phyloP scores from a whole-genome alignment of 2,888 invertebrate genomes.

The Eupithecia insigniata region DNA sequence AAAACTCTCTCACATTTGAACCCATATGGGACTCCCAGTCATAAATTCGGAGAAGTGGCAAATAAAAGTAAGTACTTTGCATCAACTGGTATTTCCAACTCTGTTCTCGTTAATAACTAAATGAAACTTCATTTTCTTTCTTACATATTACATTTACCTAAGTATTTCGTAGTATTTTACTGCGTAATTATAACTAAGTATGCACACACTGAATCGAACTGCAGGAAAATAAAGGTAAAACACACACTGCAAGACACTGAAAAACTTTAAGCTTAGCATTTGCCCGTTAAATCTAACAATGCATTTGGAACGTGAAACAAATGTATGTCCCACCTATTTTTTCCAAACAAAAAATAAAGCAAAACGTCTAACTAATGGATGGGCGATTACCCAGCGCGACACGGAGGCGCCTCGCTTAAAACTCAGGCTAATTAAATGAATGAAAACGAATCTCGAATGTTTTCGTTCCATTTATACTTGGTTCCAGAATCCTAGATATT shows the following conservation, averaged over 20 bases:
- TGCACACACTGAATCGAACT: neutral
- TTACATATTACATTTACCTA: neutral
- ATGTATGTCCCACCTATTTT: constrained; percentile 24
- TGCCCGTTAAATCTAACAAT: constrained; percentile 25
- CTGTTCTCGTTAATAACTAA: constrained; percentile 16
- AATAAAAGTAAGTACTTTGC: constrained; percentile 59
- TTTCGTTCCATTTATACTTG: constrained; percentile 73
- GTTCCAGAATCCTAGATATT: neutral
- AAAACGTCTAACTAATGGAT: constrained; percentile 59
- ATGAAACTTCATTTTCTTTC: constrained; percentile 20
- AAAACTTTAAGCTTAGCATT: constrained; percentile 26
- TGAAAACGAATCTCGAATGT: constrained; percentile 81
- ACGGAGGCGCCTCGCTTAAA: constrained; percentile 74
- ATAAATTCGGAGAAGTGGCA: constrained; percentile 63
- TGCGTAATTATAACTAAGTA: neutral
- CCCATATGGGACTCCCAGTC: constrained; percentile 60
- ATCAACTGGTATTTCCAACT: constrained; percentile 44
- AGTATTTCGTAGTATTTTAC: no score
- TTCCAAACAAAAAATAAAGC: constrained; percentile 52
- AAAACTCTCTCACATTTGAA: constrained; percentile 62
- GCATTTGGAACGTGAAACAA: constrained; percentile 25
- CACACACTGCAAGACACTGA: constrained; percentile 33
- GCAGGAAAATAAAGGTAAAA: constrained; percentile 10
- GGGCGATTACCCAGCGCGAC: constrained; percentile 67
- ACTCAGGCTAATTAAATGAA: constrained; percentile 80